Evolutionary conservation across 2,888 invertebrate genomes (phyloP), one percentile per base, ranked within the genome.

Genomic region (Pristionchus arcanus): DNA sequence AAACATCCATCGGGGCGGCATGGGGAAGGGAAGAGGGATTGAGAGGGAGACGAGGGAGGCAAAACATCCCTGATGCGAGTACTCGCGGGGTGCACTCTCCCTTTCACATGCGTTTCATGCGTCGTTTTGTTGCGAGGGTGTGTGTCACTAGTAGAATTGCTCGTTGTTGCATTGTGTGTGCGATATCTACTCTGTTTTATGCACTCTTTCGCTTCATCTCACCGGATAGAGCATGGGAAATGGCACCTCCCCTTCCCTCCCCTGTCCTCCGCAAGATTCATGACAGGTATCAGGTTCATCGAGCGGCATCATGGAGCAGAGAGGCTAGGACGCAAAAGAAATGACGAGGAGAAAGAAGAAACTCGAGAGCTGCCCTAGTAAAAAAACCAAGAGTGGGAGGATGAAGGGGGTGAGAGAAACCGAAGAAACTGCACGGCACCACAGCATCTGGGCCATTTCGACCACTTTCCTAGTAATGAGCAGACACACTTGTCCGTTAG

Each of bases 101-200:
- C 81, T 81, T 53, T 81, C 81, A 81, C 81, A 81, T 81, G 81
- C 42, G 81, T 81, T 81, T 81, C 81, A 81, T 81, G 81, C 81
- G 81, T 49, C 42, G 42, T 49, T 28, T 42, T 81, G 77, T 77
- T 25, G 49, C 77, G 34, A 19, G 31, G 34, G 77, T 21, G 49
- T 42, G 31, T 42, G 9, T 63, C 59, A 63, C 59, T 63, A 63
- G 63, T 63, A n/a, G 25, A 25, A n/a, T 37, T 42, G 37, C 77
- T 81, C 81, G 49, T 49, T 81, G 49, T 81, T 81, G 49, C 81
- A 49, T 49, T 81, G 49, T 81, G 81, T 49, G 81, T 34, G n/a
- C 53, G 11, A 2, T 9, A n/a, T 63, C 11, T 11, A 63, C 63
- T 63, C 63, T n/a, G 55, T 55, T 55, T 11, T 4, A 55, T 21